Base-by-base conservation (phyloP, 2,888 invertebrate species). In the Pediacus dermestoides region DNA sequence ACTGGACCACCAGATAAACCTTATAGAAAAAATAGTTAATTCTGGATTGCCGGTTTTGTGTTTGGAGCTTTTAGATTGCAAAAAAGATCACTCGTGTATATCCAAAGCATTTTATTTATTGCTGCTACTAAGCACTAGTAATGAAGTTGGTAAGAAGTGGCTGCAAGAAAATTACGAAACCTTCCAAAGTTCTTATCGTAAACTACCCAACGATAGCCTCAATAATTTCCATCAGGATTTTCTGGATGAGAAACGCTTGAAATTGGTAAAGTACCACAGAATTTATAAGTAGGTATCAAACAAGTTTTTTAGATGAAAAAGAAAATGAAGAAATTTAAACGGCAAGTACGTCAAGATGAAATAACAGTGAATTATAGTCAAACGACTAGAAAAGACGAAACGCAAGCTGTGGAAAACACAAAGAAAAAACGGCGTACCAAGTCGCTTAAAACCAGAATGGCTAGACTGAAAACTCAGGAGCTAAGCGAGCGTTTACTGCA, bases 381-480 rank as follows among this genome's bases (percentile, higher is more conserved):
- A 18, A 18, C n/a, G 21, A 7, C 21, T n/a, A n/a, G n/a, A 18
- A n/a, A 18, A 18, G 21, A 18, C 21, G 21, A 18, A 18, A n/a
- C n/a, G n/a, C n/a, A n/a, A n/a, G n/a, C n/a, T n/a, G n/a, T n/a
- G n/a, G n/a, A n/a, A n/a, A 13, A 9, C n/a, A 65, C 60, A 43
- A 59, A 58, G 36, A 51, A 52, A 4, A 58, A 55, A 50, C 42
- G 60, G 6, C 48, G 62, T 7, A 50, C 57, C 3, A 63, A 60
- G 53, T 55, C 58, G 2, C 30, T 56, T 27, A 61, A 61, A 39
- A 52, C 58, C 13, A 30, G 13, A 13, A 13, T 11, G 6, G 53
- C 51, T 4, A 62, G 60, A 48, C 53, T 59, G 21, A 60, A 61
- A 44, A 59, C 44, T 25, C 55, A 57, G 9, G 58, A 61, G 35